Evolutionary conservation across 2,797 vertebrate genomes (phyloP).

Genomic region (Chloroceryle amazona): DNA sequence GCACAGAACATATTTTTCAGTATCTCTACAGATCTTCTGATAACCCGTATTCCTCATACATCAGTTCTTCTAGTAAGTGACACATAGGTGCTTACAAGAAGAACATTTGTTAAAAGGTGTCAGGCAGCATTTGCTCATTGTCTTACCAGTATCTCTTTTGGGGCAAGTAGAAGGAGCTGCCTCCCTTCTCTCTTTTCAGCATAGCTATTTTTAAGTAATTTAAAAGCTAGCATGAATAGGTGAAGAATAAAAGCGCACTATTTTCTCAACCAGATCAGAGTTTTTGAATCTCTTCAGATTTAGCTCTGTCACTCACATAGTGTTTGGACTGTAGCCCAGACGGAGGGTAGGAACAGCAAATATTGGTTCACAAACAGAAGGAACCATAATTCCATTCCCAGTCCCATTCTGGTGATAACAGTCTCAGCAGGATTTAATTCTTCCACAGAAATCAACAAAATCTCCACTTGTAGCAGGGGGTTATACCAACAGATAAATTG

Average conservation of each 20-base stretch:
- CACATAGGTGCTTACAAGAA: background rate
- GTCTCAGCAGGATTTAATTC: background rate
- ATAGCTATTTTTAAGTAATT: background rate
- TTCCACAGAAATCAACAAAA: background rate
- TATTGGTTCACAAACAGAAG: background rate
- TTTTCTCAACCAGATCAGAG: background rate
- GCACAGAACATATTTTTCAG: background rate
- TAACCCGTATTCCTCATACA: background rate
- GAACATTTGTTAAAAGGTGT: background rate
- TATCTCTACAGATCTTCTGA: background rate
- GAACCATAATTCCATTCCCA: background rate
- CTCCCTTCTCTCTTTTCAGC: background rate
- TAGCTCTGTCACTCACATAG: background rate
- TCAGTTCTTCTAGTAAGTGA: background rate
- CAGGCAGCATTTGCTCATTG: background rate
- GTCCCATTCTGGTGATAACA: background rate
- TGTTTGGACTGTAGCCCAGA: background rate
- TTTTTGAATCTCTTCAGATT: background rate
- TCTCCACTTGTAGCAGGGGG: background rate
- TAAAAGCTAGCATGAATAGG: background rate
- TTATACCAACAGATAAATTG: background rate
- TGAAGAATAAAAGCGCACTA: background rate
- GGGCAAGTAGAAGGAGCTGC: background rate
- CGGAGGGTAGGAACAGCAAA: background rate
- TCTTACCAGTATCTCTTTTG: background rate